Evolutionary conservation across 2,113 vertebrate genomes (phyloP).

Genomic region (Labeo catla): DNA sequence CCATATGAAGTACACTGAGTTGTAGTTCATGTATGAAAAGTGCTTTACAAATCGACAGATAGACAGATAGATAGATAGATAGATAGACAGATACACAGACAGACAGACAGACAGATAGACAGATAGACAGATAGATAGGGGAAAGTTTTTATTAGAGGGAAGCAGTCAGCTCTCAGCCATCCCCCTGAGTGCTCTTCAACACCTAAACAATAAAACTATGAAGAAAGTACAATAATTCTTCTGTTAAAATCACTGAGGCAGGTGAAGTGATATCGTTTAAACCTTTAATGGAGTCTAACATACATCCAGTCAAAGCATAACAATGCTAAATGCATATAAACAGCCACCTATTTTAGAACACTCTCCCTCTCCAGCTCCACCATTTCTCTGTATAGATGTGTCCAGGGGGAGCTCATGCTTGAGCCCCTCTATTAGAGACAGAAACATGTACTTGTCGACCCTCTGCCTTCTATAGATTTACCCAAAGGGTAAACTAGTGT

Average conservation of each 20-base stretch:
- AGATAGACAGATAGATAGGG: too few species aligned
- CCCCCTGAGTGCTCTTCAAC: not conserved
- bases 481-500: constrained; percentile 1
- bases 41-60: too few species aligned
- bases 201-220: not conserved
- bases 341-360: not conserved
- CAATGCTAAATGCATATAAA: not conserved
- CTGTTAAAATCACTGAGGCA: not conserved
- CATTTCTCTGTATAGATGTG: not conserved
- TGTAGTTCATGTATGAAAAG: too few species aligned
- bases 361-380: not conserved
- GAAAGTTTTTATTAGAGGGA: not conserved
- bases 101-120: too few species aligned
- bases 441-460: not conserved
- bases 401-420: not conserved
- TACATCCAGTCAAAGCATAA: not conserved
- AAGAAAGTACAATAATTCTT: not conserved
- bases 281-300: not conserved
- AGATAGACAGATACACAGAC: too few species aligned
- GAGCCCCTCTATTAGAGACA: not conserved
- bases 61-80: too few species aligned
- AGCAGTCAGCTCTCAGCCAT: not conserved
- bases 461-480: not conserved
- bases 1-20: too few species aligned
- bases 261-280: not conserved